phyloP scores from a whole-genome alignment of 1,140 invertebrate genomes.

The Drosophila tsacasi region DNA sequence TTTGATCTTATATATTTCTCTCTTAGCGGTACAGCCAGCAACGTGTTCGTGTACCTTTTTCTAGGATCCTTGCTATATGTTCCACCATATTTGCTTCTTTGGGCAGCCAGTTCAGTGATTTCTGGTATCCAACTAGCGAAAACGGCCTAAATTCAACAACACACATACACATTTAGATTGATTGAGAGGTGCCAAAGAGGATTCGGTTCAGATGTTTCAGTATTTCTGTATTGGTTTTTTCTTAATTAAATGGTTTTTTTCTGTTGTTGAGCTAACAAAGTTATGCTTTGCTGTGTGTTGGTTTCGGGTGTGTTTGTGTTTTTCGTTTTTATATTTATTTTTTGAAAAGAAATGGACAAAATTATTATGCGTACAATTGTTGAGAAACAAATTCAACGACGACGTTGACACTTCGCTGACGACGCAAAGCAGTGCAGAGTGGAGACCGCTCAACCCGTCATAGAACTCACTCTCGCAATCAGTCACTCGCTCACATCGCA shows the following conservation, averaged over 20 bases:
- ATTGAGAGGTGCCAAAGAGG: conserved; percentile 48
- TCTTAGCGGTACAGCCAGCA: conserved; percentile 79
- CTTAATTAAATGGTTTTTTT: conserved; percentile 2
- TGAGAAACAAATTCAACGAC: conserved; percentile 38
- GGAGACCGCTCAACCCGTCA: conserved; percentile 39
- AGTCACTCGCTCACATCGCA: conserved; percentile 20
- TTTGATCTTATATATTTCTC: conserved; percentile 57
- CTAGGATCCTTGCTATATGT: conserved; percentile 98
- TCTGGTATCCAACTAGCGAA: conserved; percentile 99
- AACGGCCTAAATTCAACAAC: conserved; percentile 91
- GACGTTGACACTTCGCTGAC: conserved; percentile 43
- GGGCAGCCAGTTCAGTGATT: conserved; percentile 99
- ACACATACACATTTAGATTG: conserved; percentile 84
- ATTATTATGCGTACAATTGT: conserved; percentile 45
- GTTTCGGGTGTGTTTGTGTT: conserved; percentile 23
- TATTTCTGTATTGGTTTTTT: conserved; percentile 14
- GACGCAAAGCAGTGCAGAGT: conserved; percentile 55
- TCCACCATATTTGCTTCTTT: conserved; percentile 99
- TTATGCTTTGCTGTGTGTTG: conserved; percentile 13
- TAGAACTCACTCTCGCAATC: conserved; percentile 18
- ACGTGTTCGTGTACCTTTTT: conserved; percentile 93
- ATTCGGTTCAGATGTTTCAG: conserved; percentile 26
- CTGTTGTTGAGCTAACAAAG: conserved; percentile 38
- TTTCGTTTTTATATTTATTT: conserved; percentile 1
- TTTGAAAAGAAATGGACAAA: conserved; percentile 50